Evolutionary conservation across 2,797 vertebrate genomes (phyloP).

Genomic region (Lemur catta): DNA sequence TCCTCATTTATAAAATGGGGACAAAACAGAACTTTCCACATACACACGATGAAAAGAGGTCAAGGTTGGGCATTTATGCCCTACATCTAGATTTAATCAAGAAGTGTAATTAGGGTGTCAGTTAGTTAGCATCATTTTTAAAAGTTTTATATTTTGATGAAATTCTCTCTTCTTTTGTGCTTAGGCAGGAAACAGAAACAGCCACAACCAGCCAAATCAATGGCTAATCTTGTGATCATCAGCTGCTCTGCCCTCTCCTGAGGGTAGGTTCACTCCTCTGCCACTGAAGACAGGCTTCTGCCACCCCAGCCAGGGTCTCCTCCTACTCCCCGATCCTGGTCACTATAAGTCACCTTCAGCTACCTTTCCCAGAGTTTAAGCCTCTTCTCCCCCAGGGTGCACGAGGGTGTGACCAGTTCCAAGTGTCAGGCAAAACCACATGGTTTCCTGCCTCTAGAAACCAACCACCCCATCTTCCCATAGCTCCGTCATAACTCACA

Average conservation of each 20-base stretch:
- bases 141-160: background rate
- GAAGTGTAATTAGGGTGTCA: background rate
- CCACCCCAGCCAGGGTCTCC: background rate
- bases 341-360: background rate
- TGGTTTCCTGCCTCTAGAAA: conserved; percentile 32
- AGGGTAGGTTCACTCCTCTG: background rate
- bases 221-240: background rate
- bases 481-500: background rate
- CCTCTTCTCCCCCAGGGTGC: background rate
- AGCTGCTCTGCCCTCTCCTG: background rate
- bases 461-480: background rate
- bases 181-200: background rate
- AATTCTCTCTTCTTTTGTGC: background rate
- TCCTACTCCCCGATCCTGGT: background rate
- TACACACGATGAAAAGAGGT: background rate
- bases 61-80: background rate
- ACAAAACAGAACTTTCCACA: background rate
- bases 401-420: background rate
- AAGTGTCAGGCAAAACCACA: background rate
- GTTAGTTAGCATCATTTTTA: background rate
- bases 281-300: background rate
- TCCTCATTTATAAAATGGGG: background rate
- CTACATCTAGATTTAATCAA: background rate
- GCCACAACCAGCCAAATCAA: background rate
- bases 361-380: background rate